phyloP scores from a whole-genome alignment of 2,888 invertebrate genomes.

The Eudemis profundana region DNA sequence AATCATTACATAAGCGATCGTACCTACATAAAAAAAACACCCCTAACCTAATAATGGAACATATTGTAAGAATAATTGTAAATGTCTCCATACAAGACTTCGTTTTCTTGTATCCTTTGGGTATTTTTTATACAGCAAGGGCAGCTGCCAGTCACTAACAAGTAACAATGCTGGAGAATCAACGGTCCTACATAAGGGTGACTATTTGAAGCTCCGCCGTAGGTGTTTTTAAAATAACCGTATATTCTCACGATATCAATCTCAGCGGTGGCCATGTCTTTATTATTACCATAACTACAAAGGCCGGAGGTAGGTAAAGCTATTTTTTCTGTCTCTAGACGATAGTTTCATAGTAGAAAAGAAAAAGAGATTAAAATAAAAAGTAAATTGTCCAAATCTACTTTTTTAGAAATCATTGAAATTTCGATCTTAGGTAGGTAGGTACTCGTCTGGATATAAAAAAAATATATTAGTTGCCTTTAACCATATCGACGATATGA shows the following conservation, averaged over 20 bases:
- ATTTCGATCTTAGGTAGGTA: too few species aligned
- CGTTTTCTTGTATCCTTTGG: background rate
- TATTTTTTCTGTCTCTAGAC: background rate
- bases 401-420: too few species aligned
- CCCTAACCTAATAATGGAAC: too few species aligned
- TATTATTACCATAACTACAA: background rate
- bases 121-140: slow-evolving; percentile 3
- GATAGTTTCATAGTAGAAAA: too few species aligned
- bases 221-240: slow-evolving; percentile 7
- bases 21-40: too few species aligned
- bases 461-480: background rate
- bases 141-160: slow-evolving; percentile 9
- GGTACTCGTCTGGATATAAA: too few species aligned
- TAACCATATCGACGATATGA: too few species aligned
- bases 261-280: slow-evolving; percentile 10
- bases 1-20: too few species aligned
- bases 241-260: slow-evolving; percentile 6
- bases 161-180: background rate
- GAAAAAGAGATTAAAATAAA: too few species aligned
- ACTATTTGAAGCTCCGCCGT: background rate
- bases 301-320: background rate
- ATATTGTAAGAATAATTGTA: too few species aligned
- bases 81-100: background rate
- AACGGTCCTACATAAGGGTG: slow-evolving; percentile 1
- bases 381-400: too few species aligned